Evolutionary conservation across 1,140 invertebrate genomes (phyloP).

Genomic region (Drosophila nigrodunni): DNA sequence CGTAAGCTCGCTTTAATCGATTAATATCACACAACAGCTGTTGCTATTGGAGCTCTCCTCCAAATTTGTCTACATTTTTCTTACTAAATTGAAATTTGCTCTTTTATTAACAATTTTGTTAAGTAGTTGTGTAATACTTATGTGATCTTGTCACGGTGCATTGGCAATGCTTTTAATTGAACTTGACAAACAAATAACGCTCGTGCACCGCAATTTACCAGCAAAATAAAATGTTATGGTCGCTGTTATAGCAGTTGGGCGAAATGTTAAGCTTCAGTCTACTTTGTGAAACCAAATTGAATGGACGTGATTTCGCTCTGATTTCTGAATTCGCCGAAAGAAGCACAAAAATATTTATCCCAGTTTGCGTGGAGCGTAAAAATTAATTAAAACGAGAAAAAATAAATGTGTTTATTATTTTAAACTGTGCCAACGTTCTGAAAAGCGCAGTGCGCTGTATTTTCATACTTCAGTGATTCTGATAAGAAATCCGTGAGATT

Average conservation of each 20-base stretch:
- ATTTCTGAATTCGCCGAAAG: conserved; percentile 43
- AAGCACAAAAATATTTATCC: conserved; percentile 40
- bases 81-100: neutral
- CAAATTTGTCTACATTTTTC: neutral
- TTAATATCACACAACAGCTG: conserved; percentile 10
- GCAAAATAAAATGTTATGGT: neutral
- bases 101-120: neutral
- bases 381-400: conserved; percentile 7
- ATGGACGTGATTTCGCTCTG: conserved; percentile 22
- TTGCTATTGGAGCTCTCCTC: conserved; percentile 9
- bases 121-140: neutral
- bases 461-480: neutral
- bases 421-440: conserved; percentile 1
- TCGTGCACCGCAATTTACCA: neutral
- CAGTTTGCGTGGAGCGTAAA: conserved; percentile 16
- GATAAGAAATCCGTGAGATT: conserved; percentile 38
- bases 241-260: conserved; percentile 11
- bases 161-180: too few species aligned
- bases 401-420: conserved; percentile 13
- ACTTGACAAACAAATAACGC: neutral
- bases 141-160: too few species aligned
- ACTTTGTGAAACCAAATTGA: conserved; percentile 32
- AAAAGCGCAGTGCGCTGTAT: conserved; percentile 8
- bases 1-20: neutral
- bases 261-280: conserved; percentile 37